Conservation (phyloP, 1,140 invertebrate genomes). For the Bombus ignitus region DNA sequence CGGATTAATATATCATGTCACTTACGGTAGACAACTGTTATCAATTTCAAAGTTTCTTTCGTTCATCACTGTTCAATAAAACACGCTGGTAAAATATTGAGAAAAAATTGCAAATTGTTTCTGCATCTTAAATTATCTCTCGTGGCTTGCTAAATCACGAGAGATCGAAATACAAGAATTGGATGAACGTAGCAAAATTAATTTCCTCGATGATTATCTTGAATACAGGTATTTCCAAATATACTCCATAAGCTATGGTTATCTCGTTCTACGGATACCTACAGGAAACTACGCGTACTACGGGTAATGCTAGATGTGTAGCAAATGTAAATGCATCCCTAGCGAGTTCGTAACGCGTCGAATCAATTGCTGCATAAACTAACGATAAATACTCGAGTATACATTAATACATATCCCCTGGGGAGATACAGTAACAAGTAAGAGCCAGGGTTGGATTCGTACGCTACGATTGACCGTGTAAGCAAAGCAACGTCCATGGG, state of each 20-base stretch:
- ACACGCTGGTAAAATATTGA: no score
- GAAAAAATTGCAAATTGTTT: no score
- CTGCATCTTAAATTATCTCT: no score
- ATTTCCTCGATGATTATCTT: background rate
- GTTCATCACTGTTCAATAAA: no score
- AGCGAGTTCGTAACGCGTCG: background rate
- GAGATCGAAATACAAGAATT: no score
- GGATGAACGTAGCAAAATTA: no score
- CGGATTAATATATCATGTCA: no score
- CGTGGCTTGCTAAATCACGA: no score
- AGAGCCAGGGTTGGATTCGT: background rate
- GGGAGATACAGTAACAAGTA: background rate
- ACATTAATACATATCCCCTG: constrained; percentile 27
- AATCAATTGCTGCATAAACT: constrained; percentile 22
- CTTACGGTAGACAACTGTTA: no score
- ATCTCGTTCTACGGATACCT: background rate
- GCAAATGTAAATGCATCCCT: constrained; percentile 16
- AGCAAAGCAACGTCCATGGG: background rate
- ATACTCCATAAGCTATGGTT: background rate
- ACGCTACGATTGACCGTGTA: background rate
- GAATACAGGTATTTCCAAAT: constrained; percentile 2
- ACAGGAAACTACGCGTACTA: constrained; percentile 23
- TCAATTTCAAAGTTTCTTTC: no score
- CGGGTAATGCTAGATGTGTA: background rate
- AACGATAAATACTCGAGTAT: background rate